Evolutionary conservation across 1,140 invertebrate genomes (phyloP).

Genomic region (Nasonia longicornis): DNA sequence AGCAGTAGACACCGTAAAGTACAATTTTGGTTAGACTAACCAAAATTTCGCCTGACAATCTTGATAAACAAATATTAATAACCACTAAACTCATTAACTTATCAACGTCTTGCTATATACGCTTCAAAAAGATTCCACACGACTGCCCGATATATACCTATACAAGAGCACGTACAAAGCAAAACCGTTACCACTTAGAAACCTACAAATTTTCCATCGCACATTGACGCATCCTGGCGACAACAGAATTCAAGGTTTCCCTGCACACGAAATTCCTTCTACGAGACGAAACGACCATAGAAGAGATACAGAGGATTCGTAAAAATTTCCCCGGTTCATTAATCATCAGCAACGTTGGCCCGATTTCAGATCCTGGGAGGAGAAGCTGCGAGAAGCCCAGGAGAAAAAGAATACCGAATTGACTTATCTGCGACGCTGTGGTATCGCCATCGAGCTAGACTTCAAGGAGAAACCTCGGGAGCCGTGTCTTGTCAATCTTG

Average conservation of each 20-base stretch:
- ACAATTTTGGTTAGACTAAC: neutral
- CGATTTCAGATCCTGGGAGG: slow-evolving; percentile 62
- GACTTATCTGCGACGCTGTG: slow-evolving; percentile 68
- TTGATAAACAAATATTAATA: neutral
- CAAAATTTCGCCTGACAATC: neutral
- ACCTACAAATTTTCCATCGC: no score
- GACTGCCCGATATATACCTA: neutral
- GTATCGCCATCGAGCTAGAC: slow-evolving; percentile 69
- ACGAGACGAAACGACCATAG: neutral
- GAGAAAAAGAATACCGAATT: slow-evolving; percentile 72
- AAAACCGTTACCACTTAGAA: no score
- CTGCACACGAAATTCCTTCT: neutral
- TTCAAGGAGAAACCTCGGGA: slow-evolving; percentile 62
- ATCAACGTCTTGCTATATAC: neutral
- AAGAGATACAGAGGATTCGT: neutral
- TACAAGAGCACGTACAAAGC: neutral
- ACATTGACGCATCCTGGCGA: neutral
- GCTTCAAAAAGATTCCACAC: neutral
- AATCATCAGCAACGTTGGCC: slow-evolving; percentile 10
- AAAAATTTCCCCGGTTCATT: neutral
- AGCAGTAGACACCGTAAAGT: neutral
- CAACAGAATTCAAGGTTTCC: neutral
- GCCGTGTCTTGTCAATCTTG: slow-evolving; percentile 76
- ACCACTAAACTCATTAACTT: neutral
- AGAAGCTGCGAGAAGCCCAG: slow-evolving; percentile 72